Conservation (phyloP, 1,140 invertebrate genomes). For the Aphis gossypii region DNA sequence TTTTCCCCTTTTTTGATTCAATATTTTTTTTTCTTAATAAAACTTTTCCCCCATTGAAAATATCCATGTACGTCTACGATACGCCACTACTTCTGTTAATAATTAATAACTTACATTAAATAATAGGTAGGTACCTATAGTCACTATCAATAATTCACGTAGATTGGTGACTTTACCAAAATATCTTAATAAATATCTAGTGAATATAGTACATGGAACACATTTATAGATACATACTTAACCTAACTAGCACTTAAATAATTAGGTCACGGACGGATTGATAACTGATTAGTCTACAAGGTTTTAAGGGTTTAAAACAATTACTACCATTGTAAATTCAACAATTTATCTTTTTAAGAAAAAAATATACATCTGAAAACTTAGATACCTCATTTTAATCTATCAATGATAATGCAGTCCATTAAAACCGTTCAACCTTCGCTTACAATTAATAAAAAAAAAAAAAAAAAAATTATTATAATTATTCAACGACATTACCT, state of each 20-base stretch:
- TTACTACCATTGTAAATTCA: not conserved
- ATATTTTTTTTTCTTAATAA: no score
- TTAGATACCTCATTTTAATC: not conserved
- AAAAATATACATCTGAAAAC: not conserved
- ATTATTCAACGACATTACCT: not conserved
- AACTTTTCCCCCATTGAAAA: no score
- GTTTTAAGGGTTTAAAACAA: not conserved
- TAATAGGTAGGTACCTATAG: not conserved
- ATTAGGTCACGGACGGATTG: not conserved
- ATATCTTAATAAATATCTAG: not conserved
- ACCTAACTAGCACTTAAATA: not conserved
- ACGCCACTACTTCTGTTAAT: not conserved
- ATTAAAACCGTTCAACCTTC: slow-evolving; percentile 13
- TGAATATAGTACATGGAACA: not conserved
- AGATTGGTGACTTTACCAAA: not conserved
- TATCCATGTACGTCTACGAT: not conserved
- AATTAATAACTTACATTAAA: not conserved
- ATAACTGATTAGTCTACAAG: not conserved
- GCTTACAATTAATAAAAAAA: not conserved
- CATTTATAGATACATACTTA: not conserved
- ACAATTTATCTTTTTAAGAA: not conserved
- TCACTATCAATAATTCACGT: not conserved
- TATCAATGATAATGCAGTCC: not conserved
- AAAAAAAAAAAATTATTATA: not conserved
- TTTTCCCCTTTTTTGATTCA: no score